Evolutionary conservation across 2,797 vertebrate species (phyloP).

Genomic region (Tauraco hartlaubi): DNA sequence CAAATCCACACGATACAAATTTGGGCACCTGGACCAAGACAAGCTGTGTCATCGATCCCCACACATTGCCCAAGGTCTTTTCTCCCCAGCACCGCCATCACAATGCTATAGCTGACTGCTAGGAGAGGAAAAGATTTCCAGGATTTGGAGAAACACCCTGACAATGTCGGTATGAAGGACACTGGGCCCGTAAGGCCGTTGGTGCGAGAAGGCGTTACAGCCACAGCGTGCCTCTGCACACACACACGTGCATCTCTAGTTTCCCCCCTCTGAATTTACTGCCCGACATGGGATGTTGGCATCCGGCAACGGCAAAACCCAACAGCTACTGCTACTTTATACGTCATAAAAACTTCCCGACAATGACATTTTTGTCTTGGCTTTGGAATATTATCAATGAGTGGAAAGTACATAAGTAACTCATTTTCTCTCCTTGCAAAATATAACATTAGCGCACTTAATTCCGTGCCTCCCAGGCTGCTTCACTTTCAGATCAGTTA

Average conservation of each 20-base stretch:
- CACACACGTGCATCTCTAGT: neutral
- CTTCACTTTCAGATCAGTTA: neutral
- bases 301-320: neutral
- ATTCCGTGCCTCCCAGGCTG: neutral
- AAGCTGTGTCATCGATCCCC: neutral
- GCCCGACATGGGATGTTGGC: accelerated
- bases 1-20: neutral
- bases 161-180: neutral
- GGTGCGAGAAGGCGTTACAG: neutral
- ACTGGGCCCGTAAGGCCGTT: neutral
- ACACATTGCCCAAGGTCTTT: neutral
- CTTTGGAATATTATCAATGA: neutral
- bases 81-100: neutral
- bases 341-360: neutral
- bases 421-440: conserved; percentile 8
- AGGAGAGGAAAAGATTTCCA: neutral
- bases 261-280: neutral
- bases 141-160: neutral
- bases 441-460: neutral
- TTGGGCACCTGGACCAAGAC: neutral
- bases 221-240: neutral
- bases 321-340: neutral
- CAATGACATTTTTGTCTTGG: neutral
- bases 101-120: neutral
- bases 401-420: neutral